Evolutionary conservation across 2,113 vertebrate genomes (phyloP).

Genomic region (Cavia aperea): DNA sequence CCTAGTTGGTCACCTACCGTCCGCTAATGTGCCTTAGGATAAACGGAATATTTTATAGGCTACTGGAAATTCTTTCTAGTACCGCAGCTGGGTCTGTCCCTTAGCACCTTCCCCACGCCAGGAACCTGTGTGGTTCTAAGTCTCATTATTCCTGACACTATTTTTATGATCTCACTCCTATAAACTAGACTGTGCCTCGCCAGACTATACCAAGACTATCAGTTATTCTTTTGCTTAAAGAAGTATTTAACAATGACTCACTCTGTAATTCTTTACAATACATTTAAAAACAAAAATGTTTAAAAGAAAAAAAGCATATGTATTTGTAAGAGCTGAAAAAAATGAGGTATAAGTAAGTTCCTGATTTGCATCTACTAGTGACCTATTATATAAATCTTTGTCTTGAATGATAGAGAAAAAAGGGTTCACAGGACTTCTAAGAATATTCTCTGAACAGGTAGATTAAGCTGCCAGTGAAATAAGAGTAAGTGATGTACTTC

Average conservation of each 20-base stretch:
- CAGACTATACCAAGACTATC: background rate
- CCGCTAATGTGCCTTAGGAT: background rate
- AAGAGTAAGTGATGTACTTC: background rate
- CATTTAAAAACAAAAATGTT: conserved; percentile 25
- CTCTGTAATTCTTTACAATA: conserved; percentile 11
- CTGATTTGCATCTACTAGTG: conserved; percentile 23
- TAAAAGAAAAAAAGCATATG: background rate
- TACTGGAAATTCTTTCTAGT: background rate
- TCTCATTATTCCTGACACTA: background rate
- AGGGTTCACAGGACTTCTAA: background rate
- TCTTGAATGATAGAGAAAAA: conserved; percentile 30
- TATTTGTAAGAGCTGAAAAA: background rate
- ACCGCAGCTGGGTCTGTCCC: background rate
- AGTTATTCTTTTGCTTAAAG: background rate
- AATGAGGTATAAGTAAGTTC: background rate
- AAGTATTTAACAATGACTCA: background rate
- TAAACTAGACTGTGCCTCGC: background rate
- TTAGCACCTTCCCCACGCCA: background rate
- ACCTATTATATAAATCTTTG: background rate
- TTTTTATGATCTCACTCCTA: background rate
- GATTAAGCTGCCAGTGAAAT: background rate
- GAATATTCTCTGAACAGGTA: conserved; percentile 14
- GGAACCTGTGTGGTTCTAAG: background rate
- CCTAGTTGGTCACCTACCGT: background rate
- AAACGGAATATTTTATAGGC: background rate